A percentile compares a stretch with the other conserved stretches of the same genome.
These are phyloP conservation scores for Arnoldichthys spilopterus DNA, from an alignment of 2,797 vertebrate species.

Conservation along the genomic window DNA sequence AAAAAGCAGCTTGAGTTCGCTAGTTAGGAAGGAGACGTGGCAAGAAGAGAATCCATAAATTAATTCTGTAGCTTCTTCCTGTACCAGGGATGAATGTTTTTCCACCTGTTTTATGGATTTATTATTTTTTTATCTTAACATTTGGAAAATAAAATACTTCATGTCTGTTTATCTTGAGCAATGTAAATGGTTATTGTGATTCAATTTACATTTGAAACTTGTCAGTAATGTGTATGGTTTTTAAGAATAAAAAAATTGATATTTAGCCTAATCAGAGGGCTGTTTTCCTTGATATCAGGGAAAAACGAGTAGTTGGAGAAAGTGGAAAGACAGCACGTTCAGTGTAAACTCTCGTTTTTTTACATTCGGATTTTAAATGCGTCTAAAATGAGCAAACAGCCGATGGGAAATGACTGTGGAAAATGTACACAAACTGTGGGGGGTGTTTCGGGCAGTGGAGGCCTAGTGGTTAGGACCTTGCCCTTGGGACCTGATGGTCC, in stretches of 20 bases:
- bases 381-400: too few species aligned
- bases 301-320: background rate
- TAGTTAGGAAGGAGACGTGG: slow-evolving; percentile 65
- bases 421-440: too few species aligned
- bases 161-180: slow-evolving; percentile 88
- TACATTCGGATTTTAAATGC: too few species aligned
- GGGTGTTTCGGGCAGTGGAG: too few species aligned
- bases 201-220: slow-evolving; percentile 88
- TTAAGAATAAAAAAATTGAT: slow-evolving; percentile 86
- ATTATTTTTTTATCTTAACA: slow-evolving; percentile 83
- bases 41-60: slow-evolving; percentile 71
- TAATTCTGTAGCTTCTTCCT: slow-evolving; percentile 85
- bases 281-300: slow-evolving; percentile 67
- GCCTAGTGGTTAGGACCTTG: too few species aligned
- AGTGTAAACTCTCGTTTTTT: too few species aligned
- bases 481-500: too few species aligned
- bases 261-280: slow-evolving; percentile 81
- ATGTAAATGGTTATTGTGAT: slow-evolving; percentile 88
- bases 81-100: slow-evolving; percentile 84
- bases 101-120: slow-evolving; percentile 86
- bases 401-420: too few species aligned
- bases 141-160: slow-evolving; percentile 84
- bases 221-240: slow-evolving; percentile 90
- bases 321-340: too few species aligned
- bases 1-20: slow-evolving; percentile 74